Percentiles rank a stretch among this genome's conserved stretches.
These are phyloP conservation scores for Lanistes nyassanus DNA, from an alignment of 1,140 invertebrate species.

Conservation along the genomic window DNA sequence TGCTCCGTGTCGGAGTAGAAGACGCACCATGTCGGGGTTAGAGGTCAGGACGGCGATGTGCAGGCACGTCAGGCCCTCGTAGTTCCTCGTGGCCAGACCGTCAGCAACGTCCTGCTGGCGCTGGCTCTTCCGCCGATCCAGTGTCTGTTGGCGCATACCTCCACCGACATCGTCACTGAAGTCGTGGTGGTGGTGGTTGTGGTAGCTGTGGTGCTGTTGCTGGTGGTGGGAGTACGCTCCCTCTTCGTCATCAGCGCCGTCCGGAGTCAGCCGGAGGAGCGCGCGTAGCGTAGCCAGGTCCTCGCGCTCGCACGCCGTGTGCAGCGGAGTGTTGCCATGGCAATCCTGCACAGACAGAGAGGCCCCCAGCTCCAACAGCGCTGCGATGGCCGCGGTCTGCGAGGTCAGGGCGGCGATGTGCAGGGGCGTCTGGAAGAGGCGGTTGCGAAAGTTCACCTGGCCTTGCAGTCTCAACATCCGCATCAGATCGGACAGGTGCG, in stretches of 20 bases:
- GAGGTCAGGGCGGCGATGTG: conserved; percentile 40
- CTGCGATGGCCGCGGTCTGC: conserved; percentile 12
- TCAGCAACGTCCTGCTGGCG: conserved; percentile 66
- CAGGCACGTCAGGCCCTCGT: conserved; percentile 79
- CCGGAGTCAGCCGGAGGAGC: conserved; percentile 72
- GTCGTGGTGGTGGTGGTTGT: not conserved
- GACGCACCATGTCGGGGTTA: conserved; percentile 14
- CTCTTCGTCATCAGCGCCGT: conserved; percentile 16
- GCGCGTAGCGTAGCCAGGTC: conserved; percentile 74
- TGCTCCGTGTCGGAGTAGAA: conserved; percentile 37
- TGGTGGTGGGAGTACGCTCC: not conserved
- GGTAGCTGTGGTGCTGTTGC: not conserved
- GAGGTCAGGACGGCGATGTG: conserved; percentile 31
- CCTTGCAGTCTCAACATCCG: conserved; percentile 26
- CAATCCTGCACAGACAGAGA: conserved; percentile 46
- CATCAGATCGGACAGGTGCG: conserved; percentile 20
- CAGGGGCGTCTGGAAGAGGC: conserved; percentile 40
- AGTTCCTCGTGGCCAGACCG: conserved; percentile 78
- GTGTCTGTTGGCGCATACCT: not conserved
- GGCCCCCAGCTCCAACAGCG: conserved; percentile 62
- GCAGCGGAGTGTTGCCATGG: conserved; percentile 48
- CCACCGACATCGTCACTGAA: not conserved
- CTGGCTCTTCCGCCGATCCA: conserved; percentile 18
- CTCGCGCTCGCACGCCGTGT: conserved; percentile 69
- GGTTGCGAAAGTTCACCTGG: conserved; percentile 38